phyloP scores from a whole-genome alignment of 1,140 invertebrate species.

The Lepidostoma basale region DNA sequence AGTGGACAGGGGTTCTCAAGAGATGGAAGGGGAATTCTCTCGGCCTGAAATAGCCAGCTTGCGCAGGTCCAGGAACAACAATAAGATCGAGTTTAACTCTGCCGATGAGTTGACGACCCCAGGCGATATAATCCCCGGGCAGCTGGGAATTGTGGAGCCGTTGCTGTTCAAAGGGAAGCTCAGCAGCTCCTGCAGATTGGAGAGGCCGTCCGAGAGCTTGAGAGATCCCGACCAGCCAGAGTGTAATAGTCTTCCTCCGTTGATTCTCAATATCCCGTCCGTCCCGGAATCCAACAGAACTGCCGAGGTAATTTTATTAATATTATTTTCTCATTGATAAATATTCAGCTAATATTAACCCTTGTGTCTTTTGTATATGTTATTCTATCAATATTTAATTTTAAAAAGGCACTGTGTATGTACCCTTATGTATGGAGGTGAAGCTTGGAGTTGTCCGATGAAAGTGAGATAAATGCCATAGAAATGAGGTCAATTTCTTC shows the following conservation, averaged over 20 bases:
- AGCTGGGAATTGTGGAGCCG: neutral
- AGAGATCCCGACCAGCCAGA: slow-evolving; percentile 23
- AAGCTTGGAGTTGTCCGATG: no score
- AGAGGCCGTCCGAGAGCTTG: slow-evolving; percentile 17
- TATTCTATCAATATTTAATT: no score
- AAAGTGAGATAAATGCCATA: no score
- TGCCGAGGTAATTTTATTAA: slow-evolving; percentile 21
- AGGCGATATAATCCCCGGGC: neutral
- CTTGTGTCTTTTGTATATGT: no score
- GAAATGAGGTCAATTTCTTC: no score
- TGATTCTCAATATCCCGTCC: slow-evolving; percentile 21
- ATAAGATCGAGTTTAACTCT: slow-evolving; percentile 40
- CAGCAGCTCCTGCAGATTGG: slow-evolving; percentile 14
- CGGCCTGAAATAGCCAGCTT: slow-evolving; percentile 32
- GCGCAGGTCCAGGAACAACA: slow-evolving; percentile 38
- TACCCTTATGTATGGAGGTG: no score
- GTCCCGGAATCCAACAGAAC: slow-evolving; percentile 33
- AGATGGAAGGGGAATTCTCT: slow-evolving; percentile 30
- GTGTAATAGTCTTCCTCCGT: slow-evolving; percentile 42
- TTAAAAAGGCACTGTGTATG: no score
- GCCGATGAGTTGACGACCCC: slow-evolving; percentile 31
- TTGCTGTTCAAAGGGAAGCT: neutral
- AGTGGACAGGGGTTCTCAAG: slow-evolving; percentile 1
- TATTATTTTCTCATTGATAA: no score
- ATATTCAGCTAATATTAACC: no score